These are phyloP conservation scores for Phocoena phocoena DNA, from an alignment of 2,113 vertebrate species.

Conservation along the genomic window DNA sequence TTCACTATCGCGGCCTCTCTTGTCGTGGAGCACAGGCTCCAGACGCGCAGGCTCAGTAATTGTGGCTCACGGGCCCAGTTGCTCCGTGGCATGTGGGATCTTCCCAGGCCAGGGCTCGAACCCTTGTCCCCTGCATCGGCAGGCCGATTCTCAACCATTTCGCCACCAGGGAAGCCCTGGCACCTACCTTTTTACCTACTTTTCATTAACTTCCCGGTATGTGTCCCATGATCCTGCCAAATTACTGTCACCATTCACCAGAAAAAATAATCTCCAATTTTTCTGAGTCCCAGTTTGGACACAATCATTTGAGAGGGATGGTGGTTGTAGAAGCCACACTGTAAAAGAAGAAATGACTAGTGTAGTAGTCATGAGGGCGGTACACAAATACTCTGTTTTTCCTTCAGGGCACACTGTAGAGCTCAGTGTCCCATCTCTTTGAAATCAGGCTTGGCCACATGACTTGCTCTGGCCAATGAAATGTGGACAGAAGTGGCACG, in stretches of 20 bases:
- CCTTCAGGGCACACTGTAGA: background rate
- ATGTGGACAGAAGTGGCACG: background rate
- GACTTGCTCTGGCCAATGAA: background rate
- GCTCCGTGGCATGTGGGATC: too few relatives aligned
- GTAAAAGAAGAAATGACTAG: background rate
- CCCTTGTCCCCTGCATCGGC: too few relatives aligned
- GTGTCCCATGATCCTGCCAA: background rate
- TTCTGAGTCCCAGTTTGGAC: background rate
- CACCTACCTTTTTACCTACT: background rate
- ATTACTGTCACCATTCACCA: background rate
- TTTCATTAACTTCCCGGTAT: background rate
- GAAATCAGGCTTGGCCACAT: background rate
- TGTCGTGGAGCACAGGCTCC: too few relatives aligned
- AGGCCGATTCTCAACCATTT: too few relatives aligned
- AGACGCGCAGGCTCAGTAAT: too few relatives aligned
- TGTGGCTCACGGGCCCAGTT: too few relatives aligned
- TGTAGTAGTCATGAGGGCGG: background rate
- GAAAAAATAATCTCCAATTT: background rate
- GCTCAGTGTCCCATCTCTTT: background rate
- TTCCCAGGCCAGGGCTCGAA: too few relatives aligned
- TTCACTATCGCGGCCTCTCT: too few relatives aligned
- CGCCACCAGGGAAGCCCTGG: too few relatives aligned
- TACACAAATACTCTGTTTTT: background rate
- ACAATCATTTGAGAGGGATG: background rate
- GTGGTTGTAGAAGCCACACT: background rate